phyloP scores from a whole-genome alignment of 2,888 invertebrate genomes.

The Cantharis rufa region DNA sequence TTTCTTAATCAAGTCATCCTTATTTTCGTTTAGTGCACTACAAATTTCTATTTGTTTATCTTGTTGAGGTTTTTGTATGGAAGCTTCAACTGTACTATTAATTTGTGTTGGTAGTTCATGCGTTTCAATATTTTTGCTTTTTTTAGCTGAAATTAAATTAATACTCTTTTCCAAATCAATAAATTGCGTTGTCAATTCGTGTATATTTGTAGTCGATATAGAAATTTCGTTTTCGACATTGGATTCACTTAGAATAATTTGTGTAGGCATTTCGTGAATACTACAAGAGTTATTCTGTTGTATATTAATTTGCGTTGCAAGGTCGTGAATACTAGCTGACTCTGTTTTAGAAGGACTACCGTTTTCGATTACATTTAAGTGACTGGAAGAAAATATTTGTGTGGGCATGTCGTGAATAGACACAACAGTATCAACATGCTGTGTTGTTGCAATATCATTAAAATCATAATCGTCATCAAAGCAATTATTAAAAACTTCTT shows the following conservation, averaged over 20 bases:
- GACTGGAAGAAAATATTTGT: neutral
- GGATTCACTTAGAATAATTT: neutral
- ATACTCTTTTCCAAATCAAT: neutral
- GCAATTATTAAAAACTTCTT: neutral
- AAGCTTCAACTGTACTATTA: neutral
- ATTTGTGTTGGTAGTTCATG: neutral
- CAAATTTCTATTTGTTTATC: neutral
- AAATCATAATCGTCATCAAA: conserved; percentile 26
- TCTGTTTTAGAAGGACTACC: neutral
- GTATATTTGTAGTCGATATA: neutral
- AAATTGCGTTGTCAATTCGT: neutral
- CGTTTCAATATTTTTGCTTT: neutral
- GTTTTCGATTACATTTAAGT: neutral
- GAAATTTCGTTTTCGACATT: neutral
- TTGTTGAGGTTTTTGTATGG: neutral
- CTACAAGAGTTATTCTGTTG: neutral
- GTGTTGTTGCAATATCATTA: neutral
- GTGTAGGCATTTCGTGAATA: conserved; percentile 5
- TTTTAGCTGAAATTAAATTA: neutral
- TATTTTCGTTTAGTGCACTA: neutral
- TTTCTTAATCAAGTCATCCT: neutral
- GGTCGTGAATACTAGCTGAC: neutral
- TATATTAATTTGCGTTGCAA: neutral
- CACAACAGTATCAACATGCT: conserved; percentile 14
- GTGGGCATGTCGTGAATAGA: conserved; percentile 4